Evolutionary conservation across 2,888 invertebrate species (phyloP).

Genomic region (Drosophila meridiana): DNA sequence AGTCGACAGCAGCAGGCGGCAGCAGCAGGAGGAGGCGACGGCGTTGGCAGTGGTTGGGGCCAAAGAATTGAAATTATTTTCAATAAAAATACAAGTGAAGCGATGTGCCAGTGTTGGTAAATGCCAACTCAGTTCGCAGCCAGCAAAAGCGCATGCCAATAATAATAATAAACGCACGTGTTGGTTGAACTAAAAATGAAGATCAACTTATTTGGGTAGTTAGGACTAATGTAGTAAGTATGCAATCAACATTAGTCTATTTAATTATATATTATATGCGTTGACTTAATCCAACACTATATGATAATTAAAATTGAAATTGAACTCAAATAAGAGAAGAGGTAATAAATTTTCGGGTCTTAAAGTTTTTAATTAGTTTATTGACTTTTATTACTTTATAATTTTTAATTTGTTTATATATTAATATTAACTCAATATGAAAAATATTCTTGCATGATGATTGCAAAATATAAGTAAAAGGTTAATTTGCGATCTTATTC

Average conservation of each 20-base stretch:
- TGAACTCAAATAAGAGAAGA: too few species aligned
- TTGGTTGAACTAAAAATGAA: constrained; percentile 10
- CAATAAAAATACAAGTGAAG: constrained; percentile 55
- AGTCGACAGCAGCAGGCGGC: constrained; percentile 37
- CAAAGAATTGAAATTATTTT: constrained; percentile 61
- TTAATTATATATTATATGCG: neutral
- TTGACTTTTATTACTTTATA: neutral
- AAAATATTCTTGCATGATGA: too few species aligned
- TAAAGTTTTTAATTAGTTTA: too few species aligned
- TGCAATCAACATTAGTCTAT: neutral
- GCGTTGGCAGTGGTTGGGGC: constrained; percentile 12
- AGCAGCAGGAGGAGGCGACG: neutral
- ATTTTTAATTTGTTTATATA: too few species aligned
- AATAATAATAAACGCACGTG: constrained; percentile 51
- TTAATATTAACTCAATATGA: too few species aligned
- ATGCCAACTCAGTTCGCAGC: constrained; percentile 21
- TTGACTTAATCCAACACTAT: too few species aligned
- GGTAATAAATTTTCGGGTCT: too few species aligned
- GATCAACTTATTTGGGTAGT: constrained; percentile 1
- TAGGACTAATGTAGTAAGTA: neutral
- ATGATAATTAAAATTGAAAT: too few species aligned
- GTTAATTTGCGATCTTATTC: too few species aligned
- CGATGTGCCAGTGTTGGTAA: constrained; percentile 11
- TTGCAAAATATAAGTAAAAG: too few species aligned
- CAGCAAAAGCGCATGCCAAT: constrained; percentile 43